Percentiles rank a stretch among this genome's conserved stretches.
Evolutionary conservation across 2,888 invertebrate genomes (phyloP).

Genomic region (Oconnorella tubifera): DNA sequence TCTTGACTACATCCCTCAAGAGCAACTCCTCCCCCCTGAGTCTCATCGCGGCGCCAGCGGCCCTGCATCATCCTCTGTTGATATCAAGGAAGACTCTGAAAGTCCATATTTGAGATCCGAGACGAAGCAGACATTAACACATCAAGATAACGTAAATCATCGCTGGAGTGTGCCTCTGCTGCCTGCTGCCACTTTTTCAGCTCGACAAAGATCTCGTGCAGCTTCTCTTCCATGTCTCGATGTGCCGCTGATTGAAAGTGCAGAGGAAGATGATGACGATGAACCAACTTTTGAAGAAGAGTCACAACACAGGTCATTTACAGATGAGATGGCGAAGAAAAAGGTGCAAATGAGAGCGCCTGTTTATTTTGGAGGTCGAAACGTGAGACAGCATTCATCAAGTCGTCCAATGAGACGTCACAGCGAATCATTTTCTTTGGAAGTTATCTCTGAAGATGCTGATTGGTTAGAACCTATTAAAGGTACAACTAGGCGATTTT

Average conservation of each 20-base stretch:
- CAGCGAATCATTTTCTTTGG: constrained; percentile 1
- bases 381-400: no score
- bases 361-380: no score
- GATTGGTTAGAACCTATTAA: no score
- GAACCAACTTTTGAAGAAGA: no score
- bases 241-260: neutral
- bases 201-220: neutral
- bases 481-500: neutral
- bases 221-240: neutral
- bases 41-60: neutral
- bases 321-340: no score
- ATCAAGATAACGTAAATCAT: neutral
- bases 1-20: neutral
- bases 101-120: no score
- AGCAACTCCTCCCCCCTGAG: neutral
- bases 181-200: neutral
- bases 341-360: no score
- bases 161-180: constrained; percentile 10
- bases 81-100: neutral
- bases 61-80: neutral
- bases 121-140: neutral
- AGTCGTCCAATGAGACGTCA: neutral
- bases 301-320: no score
- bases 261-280: neutral
- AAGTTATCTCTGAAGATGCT: constrained; percentile 4